Conservation (phyloP, 2,797 vertebrate species). For the Adelosebastes latens region DNA sequence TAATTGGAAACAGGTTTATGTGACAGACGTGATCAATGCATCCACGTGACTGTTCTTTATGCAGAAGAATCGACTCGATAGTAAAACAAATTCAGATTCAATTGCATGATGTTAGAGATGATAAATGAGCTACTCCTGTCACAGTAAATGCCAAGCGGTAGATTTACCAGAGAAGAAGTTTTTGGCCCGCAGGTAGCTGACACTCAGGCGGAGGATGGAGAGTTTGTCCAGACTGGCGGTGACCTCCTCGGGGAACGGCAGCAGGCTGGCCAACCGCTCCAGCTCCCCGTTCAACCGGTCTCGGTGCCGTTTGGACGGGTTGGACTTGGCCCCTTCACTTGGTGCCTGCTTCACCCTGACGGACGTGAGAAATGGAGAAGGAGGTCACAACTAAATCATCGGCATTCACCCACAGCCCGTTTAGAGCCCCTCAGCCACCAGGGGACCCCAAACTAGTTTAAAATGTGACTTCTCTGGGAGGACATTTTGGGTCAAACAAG, state of each 20-base stretch:
- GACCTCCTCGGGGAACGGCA: slow-evolving; percentile 83
- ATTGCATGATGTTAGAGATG: neutral
- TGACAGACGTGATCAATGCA: neutral
- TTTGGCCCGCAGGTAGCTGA: slow-evolving; percentile 83
- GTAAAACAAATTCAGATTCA: neutral
- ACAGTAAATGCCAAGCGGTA: neutral
- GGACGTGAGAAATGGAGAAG: rapidly evolving
- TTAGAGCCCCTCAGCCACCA: neutral
- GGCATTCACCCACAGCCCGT: neutral
- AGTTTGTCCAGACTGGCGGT: slow-evolving; percentile 85
- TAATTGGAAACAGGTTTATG: neutral
- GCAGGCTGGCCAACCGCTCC: slow-evolving; percentile 82
- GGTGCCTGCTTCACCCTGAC: slow-evolving; percentile 71
- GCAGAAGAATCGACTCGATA: neutral
- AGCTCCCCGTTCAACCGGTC: slow-evolving; percentile 85
- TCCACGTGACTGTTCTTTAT: neutral
- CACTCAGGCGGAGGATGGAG: slow-evolving; percentile 83
- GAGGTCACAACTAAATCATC: neutral
- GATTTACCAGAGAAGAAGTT: slow-evolving; percentile 81
- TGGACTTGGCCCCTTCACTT: slow-evolving; percentile 77
- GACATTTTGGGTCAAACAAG: neutral
- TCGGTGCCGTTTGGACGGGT: slow-evolving; percentile 84
- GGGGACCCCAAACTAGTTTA: neutral
- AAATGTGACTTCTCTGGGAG: neutral
- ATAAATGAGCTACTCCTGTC: neutral